Conservation (phyloP, 1,140 invertebrate genomes). For the Brachionus rubens region DNA sequence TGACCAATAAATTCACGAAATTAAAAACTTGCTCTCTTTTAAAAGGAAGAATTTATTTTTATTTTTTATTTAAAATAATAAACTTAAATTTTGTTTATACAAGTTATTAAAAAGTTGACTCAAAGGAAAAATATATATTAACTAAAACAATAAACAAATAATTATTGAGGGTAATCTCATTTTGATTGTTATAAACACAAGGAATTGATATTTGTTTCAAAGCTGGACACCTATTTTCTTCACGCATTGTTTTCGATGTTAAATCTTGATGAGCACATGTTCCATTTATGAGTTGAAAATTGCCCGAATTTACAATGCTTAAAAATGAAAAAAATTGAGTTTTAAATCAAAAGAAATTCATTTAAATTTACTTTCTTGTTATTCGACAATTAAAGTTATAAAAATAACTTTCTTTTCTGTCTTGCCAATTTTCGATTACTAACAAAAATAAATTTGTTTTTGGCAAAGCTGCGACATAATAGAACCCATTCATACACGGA, state of each 20-base stretch:
- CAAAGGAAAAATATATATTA: no score
- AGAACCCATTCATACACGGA: constrained; percentile 62
- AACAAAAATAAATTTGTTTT: constrained; percentile 61
- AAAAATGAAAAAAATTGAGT: constrained; percentile 46
- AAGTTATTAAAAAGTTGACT: no score
- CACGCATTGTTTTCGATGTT: constrained; percentile 52
- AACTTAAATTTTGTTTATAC: no score
- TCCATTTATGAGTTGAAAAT: constrained; percentile 61
- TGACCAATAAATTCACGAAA: no score
- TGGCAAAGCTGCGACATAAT: constrained; percentile 60
- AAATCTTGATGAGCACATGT: constrained; percentile 60
- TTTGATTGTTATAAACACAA: neutral
- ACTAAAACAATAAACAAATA: no score
- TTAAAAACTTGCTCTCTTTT: no score
- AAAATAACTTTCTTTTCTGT: constrained; percentile 54
- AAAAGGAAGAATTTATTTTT: no score
- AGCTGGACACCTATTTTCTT: constrained; percentile 56
- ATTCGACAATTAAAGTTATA: constrained; percentile 62
- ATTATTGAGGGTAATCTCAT: no score
- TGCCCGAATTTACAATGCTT: constrained; percentile 61
- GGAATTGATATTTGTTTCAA: constrained; percentile 10
- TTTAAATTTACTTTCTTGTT: constrained; percentile 53
- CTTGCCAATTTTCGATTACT: constrained; percentile 61
- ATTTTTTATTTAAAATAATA: no score
- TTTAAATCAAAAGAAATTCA: neutral